Conservation (phyloP, 2,113 vertebrate genomes). For the Antechinus stuartii region DNA sequence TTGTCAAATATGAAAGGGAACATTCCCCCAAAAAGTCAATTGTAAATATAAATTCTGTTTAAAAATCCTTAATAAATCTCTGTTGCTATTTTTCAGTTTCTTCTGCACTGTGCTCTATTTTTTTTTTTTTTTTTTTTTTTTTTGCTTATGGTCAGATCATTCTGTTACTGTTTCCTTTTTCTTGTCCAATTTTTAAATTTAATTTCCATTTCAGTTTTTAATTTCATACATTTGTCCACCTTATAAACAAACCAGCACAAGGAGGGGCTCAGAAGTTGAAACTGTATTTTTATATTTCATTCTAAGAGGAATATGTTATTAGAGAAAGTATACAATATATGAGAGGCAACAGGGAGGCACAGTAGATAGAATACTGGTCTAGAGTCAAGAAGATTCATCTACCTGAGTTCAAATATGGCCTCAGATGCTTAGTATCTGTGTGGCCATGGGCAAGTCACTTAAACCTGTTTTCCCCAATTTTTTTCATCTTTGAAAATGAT, state of each 20-base stretch:
- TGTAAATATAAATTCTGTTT: constrained; percentile 99
- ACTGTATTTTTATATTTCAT: not conserved
- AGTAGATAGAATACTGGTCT: not conserved
- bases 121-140: constrained; percentile 99
- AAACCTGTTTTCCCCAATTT: not conserved
- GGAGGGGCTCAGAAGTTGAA: constrained; percentile 90
- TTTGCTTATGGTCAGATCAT: constrained; percentile 96
- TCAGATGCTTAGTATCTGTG: not conserved
- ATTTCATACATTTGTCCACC: constrained; percentile 96
- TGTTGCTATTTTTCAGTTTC: not conserved
- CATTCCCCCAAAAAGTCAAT: constrained; percentile 99
- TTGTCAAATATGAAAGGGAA: constrained; percentile 99
- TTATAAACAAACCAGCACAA: constrained; percentile 98
- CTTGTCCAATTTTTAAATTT: constrained; percentile 99
- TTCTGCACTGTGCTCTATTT: constrained; percentile 90
- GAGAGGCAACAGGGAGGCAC: not conserved
- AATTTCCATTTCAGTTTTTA: constrained; percentile 99
- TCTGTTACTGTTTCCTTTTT: constrained; percentile 98
- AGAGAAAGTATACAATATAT: not conserved
- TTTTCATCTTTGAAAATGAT: not conserved
- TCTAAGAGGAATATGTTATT: not conserved
- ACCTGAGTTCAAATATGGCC: not conserved
- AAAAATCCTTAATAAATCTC: constrained; percentile 68
- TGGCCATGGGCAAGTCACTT: not conserved
- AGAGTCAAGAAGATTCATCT: not conserved